These are phyloP conservation scores for Pterostichus madidus DNA, from an alignment of 2,888 invertebrate species.

Conservation along the genomic window DNA sequence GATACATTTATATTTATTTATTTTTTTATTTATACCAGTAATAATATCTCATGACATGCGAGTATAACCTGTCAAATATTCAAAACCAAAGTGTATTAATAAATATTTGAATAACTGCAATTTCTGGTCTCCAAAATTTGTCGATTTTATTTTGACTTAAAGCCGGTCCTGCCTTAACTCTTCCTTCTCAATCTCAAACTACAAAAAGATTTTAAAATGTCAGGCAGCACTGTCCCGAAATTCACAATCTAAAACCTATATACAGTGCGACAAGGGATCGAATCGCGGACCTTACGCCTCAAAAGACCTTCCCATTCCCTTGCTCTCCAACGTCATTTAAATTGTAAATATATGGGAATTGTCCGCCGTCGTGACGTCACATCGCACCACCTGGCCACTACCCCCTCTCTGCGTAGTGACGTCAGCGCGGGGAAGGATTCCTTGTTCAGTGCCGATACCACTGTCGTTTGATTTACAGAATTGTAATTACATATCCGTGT, in stretches of 20 bases:
- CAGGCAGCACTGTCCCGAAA: not conserved
- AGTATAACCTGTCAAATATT: no score
- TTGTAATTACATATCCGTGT: constrained; percentile 43
- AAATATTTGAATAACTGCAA: no score
- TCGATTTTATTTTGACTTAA: no score
- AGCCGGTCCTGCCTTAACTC: no score
- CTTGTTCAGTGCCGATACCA: not conserved
- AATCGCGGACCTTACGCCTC: not conserved
- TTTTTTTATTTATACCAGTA: no score
- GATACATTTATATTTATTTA: no score
- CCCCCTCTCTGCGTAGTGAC: not conserved
- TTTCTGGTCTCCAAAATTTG: no score
- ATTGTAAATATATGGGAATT: constrained; percentile 59
- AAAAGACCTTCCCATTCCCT: not conserved
- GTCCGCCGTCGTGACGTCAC: constrained; percentile 27
- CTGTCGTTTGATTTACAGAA: constrained; percentile 41
- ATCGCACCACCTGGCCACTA: constrained; percentile 17
- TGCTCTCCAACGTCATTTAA: constrained; percentile 55
- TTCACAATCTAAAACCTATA: not conserved
- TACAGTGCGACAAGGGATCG: not conserved
- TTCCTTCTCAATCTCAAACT: not conserved
- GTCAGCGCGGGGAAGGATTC: not conserved
- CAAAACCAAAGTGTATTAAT: no score
- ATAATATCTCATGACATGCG: no score
- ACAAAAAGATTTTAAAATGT: constrained; percentile 2